phyloP scores from a whole-genome alignment of 53 echinoderm and acorn worm genomes.

The Actinopyga echinites region DNA sequence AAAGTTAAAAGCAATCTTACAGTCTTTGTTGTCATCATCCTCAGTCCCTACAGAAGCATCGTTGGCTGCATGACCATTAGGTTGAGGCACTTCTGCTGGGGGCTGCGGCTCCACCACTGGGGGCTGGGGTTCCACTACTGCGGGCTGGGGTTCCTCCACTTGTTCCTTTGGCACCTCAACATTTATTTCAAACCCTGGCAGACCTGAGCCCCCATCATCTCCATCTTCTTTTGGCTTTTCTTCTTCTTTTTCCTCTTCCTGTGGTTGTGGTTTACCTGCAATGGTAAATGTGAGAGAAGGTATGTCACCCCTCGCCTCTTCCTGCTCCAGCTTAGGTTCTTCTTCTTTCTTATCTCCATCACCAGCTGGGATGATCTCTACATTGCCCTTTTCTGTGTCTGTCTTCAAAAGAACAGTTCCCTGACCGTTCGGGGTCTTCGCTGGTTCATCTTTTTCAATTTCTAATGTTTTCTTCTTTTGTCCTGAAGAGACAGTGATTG shows the following conservation, averaged over 20 bases:
- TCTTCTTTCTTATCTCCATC: not conserved
- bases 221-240: too few species aligned
- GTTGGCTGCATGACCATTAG: not conserved
- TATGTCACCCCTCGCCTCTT: not conserved
- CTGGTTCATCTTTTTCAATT: slow-evolving; percentile 33
- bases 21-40: slow-evolving; percentile 34
- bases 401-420: not conserved
- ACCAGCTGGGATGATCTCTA: not conserved
- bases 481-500: slow-evolving; percentile 60
- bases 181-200: not conserved
- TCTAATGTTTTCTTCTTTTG: slow-evolving; percentile 59
- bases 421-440: not conserved
- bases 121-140: too few species aligned
- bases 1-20: not conserved
- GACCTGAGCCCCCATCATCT: too few species aligned
- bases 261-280: slow-evolving; percentile 3
- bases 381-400: not conserved
- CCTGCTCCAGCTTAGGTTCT: not conserved
- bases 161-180: not conserved
- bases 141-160: not conserved
- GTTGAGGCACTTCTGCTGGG: not conserved
- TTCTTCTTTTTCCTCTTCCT: not conserved
- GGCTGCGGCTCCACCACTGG: too few species aligned
- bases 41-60: not conserved
- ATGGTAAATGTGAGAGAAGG: slow-evolving; percentile 18